Base-by-base conservation (phyloP, 2,113 vertebrate species). In the Lamprotornis superbus region DNA sequence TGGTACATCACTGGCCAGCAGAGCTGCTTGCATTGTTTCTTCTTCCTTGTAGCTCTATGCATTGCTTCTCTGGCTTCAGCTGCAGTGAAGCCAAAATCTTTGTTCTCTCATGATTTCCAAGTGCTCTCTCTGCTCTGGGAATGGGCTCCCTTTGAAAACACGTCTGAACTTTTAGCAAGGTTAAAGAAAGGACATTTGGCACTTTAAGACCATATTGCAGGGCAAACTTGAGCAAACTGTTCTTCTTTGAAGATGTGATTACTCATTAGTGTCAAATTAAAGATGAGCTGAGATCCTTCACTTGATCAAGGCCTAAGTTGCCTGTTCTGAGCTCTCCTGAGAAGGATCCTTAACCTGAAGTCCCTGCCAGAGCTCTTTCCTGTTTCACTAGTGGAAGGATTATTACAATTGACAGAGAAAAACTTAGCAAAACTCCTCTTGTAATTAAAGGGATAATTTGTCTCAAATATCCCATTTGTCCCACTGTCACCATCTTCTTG, bases 241-340 rank as follows among this genome's bases (percentile, higher is more conserved):
- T 90, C 57, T 52, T 87, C 50, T 94, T 93, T 90, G 78, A 83
- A 83, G 67, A 91, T 65, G 53, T 65, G 53, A 67, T 76, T 76
- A 83, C 46, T 80, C 78, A 47, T 65, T 76, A 90, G 75, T 18
- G 18, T 47, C 46, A 89, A 91, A 83, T 90, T 87, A 82, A 73
- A 89, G 50, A 53, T 25, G 15, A 63, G 17, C 47, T 35, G 30
- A 89, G 28, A 56, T 89, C n/a, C 14, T 82, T 84, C n/a, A 27
- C 50, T 74, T 67, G 71, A 67, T 86, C 33, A 74, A 78, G 83
- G 39, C 15, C 27, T 82, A 17, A 82, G 37, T 6, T 71, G 23
- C 39, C 60, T 33, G 12, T 39, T 67, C 39, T 22, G 11, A 80
- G 25, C 14, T 86, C 30, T 86, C 55, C 68, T 74, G 60, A 89